Base-by-base conservation (phyloP, 1,140 invertebrate genomes). In the Heterodera schachtii region DNA sequence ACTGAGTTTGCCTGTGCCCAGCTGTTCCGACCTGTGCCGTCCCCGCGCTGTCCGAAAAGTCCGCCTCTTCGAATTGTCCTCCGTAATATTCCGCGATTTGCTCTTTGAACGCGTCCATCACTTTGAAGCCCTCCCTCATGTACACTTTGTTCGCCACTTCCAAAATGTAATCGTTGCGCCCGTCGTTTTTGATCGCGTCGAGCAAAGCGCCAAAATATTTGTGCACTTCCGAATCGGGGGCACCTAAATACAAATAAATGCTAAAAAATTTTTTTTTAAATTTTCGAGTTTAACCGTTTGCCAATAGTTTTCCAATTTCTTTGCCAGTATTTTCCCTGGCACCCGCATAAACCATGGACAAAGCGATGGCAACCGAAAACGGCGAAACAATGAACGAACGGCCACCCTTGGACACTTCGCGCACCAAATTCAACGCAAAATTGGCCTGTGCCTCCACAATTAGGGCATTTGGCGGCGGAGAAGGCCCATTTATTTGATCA, bases 261-360 rank as follows among this genome's bases (percentile, higher is more conserved):
- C n/a, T n/a, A n/a, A n/a, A n/a, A n/a, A n/a, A n/a, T n/a, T n/a
- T n/a, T n/a, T n/a, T n/a, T n/a, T n/a, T n/a, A n/a, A n/a, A n/a
- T n/a, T n/a, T n/a, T n/a, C n/a, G n/a, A n/a, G n/a, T n/a, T n/a
- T n/a, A n/a, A n/a, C 80, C 80, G 0, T 67, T 78, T 8, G 75
- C 79, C 8, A 81, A 47, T 9, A 81, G 19, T 79, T 81, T 21
- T 21, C 64, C 75, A 5, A 81, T 60, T 73, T 81, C 80, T 70
- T 80, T 3, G 19, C 73, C 52, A 16, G 80, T 81, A 44, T 71
- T 57, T 9, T 70, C 77, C 70, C 52, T 66, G 3, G 80, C 80
- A 11, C 80, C 80, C 47, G 57, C 80, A 70, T 81, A 81, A 52
- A 64, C 80, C 80, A 81, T 81, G 16, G 74, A 67, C 31, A 81